Evolutionary conservation across 2,113 vertebrate genomes (phyloP).

Genomic region (Colossoma macropomum): DNA sequence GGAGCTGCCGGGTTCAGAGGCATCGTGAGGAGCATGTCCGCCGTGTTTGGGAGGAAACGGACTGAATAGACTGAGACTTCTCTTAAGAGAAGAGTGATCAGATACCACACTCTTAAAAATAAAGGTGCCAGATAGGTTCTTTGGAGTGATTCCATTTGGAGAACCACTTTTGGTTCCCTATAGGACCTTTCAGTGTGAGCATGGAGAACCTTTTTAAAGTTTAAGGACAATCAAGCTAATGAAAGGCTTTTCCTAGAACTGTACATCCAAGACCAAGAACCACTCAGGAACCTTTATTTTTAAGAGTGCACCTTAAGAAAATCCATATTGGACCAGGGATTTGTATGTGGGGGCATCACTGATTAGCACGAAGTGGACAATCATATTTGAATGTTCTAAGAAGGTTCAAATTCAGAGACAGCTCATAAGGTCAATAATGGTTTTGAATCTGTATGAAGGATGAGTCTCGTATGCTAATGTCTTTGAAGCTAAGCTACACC

Average conservation of each 20-base stretch:
- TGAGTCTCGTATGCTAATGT: not conserved
- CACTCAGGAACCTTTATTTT: not conserved
- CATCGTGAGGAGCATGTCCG: slow-evolving; percentile 73
- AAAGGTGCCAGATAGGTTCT: not conserved
- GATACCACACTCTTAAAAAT: not conserved
- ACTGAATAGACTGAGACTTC: slow-evolving; percentile 52
- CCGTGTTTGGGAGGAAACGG: slow-evolving; percentile 67
- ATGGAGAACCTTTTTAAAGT: too few species aligned
- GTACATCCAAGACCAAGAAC: not conserved
- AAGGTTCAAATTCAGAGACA: slow-evolving; percentile 15
- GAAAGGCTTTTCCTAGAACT: too few species aligned
- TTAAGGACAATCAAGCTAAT: too few species aligned
- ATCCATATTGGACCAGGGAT: slow-evolving; percentile 51
- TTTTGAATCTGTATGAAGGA: not conserved
- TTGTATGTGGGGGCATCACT: not conserved
- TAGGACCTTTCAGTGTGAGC: not conserved
- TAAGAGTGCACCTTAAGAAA: not conserved
- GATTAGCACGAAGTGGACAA: slow-evolving; percentile 9
- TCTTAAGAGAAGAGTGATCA: not conserved
- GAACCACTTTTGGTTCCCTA: not conserved
- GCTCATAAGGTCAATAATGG: not conserved
- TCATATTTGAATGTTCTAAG: slow-evolving; percentile 26
- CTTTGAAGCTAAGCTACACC: not conserved
- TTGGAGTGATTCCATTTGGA: not conserved
- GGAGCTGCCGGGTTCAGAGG: slow-evolving; percentile 62